A percentile compares a stretch with the other conserved stretches of the same genome.
These are phyloP conservation scores for Heliconius himera DNA, from an alignment of 1,140 invertebrate genomes.

Conservation along the genomic window DNA sequence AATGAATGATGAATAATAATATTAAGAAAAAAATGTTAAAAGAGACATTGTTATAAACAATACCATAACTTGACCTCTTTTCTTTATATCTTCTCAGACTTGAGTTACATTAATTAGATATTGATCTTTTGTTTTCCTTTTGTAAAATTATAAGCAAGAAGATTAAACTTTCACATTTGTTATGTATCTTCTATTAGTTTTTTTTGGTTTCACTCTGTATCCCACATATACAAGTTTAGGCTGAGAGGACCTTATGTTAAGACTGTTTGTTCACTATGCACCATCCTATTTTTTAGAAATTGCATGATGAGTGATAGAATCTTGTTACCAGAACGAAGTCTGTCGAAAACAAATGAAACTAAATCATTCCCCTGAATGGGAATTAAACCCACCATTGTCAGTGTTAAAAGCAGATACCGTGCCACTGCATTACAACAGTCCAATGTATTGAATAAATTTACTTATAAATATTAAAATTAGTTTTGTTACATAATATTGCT, in stretches of 20 bases:
- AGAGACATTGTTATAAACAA: conserved; percentile 43
- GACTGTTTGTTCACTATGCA: too few species aligned
- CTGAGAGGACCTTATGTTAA: too few species aligned
- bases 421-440: too few species aligned
- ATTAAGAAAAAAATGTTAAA: conserved; percentile 9
- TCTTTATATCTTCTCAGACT: conserved; percentile 39
- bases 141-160: conserved; percentile 10
- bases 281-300: too few species aligned
- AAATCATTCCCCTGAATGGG: too few species aligned
- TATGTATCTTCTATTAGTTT: background rate
- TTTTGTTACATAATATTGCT: conserved; percentile 1
- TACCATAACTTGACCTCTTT: conserved; percentile 42
- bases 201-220: too few species aligned
- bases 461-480: background rate
- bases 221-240: too few species aligned
- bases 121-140: conserved; percentile 25
- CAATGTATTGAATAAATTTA: background rate
- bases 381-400: too few species aligned
- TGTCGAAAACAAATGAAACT: too few species aligned
- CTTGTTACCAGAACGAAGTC: too few species aligned
- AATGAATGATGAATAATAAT: background rate
- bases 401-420: background rate
- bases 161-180: conserved; percentile 26
- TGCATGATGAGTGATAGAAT: too few species aligned
- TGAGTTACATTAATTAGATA: conserved; percentile 23